Evolutionary conservation across 2,888 invertebrate species (phyloP).

Genomic region (Keiferia lycopersicella): DNA sequence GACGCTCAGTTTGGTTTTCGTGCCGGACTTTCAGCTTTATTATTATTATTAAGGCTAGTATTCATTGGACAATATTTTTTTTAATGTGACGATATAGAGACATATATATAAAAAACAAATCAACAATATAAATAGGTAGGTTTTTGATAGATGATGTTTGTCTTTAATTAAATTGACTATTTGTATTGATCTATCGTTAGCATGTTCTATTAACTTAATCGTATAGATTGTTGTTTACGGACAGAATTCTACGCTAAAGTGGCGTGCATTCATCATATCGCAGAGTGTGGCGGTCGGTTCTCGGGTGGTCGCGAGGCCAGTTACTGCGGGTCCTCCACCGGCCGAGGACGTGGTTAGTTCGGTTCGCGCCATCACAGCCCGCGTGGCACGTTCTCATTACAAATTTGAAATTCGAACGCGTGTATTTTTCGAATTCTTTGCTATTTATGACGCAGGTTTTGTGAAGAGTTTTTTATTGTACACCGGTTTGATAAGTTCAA

Average conservation of each 20-base stretch:
- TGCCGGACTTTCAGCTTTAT: constrained; percentile 32
- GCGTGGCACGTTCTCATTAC: constrained; percentile 8
- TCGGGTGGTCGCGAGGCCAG: neutral
- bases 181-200: neutral
- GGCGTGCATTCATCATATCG: constrained; percentile 7
- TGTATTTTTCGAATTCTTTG: neutral
- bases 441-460: constrained; percentile 7
- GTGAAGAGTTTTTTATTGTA: neutral
- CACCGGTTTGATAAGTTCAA: constrained; percentile 4
- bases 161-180: too few relatives aligned
- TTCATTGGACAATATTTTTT: too few relatives aligned
- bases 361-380: constrained; percentile 2
- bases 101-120: too few relatives aligned
- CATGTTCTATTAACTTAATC: neutral
- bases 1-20: constrained; percentile 34
- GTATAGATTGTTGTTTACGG: neutral
- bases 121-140: too few relatives aligned
- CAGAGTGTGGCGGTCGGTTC: neutral
- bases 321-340: constrained; percentile 18
- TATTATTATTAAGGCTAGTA: too few relatives aligned
- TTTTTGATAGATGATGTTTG: too few relatives aligned
- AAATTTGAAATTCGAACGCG: constrained; percentile 18
- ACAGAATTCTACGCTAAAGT: constrained; percentile 12
- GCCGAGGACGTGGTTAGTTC: constrained; percentile 27
- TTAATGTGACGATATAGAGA: too few relatives aligned